Percentiles rank a stretch among this genome's conserved stretches.
These are phyloP conservation scores for Patella pellucida DNA, from an alignment of 2,888 invertebrate species.

Conservation along the genomic window DNA sequence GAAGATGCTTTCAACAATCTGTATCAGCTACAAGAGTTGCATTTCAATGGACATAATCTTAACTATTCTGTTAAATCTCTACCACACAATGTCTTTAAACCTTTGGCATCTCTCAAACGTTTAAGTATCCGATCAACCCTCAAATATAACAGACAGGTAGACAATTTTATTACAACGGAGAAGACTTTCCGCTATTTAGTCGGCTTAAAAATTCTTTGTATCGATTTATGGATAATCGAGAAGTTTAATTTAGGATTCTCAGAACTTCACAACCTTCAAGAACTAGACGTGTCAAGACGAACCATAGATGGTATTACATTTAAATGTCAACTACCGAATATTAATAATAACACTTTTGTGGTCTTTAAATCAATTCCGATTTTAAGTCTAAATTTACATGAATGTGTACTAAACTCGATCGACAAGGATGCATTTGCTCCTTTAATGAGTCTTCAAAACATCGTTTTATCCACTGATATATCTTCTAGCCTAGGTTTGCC, in stretches of 20 bases:
- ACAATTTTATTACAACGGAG: too few relatives aligned
- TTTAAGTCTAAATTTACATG: not conserved
- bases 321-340: not conserved
- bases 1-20: not conserved
- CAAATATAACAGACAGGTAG: too few relatives aligned
- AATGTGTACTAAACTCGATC: not conserved
- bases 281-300: not conserved
- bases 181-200: too few relatives aligned
- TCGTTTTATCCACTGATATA: not conserved
- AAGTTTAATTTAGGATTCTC: not conserved
- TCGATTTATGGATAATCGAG: not conserved
- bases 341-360: not conserved
- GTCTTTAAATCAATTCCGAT: not conserved
- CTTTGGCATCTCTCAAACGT: not conserved
- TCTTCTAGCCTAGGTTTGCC: not conserved
- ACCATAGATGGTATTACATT: not conserved
- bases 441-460: not conserved
- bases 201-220: not conserved
- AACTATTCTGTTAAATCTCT: not conserved
- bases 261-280: not conserved
- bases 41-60: not conserved
- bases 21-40: not conserved
- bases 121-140: too few relatives aligned
- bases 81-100: not conserved
- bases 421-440: not conserved